Percentiles rank a stretch among this genome's conserved stretches.
phyloP scores from a whole-genome alignment of 2,888 invertebrate species.

The Brachypalpus laphriformis region DNA sequence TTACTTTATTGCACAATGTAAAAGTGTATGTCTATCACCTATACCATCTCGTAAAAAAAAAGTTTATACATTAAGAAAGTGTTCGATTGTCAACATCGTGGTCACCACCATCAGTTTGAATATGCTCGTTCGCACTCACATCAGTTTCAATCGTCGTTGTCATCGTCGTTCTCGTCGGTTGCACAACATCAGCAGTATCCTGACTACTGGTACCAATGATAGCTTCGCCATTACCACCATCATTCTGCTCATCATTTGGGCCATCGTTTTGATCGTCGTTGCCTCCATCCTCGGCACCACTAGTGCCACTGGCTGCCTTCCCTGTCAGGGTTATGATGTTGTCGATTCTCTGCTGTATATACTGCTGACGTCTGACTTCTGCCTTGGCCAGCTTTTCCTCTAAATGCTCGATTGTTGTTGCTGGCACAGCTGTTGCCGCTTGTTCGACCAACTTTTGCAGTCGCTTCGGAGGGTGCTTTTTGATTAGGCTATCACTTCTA shows the following conservation, averaged over 20 bases:
- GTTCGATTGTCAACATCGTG: constrained; percentile 20
- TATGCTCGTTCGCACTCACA: constrained; percentile 23
- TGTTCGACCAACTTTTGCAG: constrained; percentile 87
- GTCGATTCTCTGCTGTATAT: constrained; percentile 79
- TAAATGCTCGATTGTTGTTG: constrained; percentile 86
- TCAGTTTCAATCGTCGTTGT: constrained; percentile 8
- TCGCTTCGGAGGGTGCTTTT: constrained; percentile 87
- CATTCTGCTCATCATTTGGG: constrained; percentile 34
- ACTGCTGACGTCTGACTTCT: constrained; percentile 86
- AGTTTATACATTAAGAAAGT: constrained; percentile 6
- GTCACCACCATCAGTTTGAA: constrained; percentile 19
- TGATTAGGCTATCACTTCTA: constrained; percentile 77
- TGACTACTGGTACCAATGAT: constrained; percentile 38
- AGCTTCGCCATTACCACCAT: constrained; percentile 29
- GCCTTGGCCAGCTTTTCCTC: constrained; percentile 89
- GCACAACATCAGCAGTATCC: constrained; percentile 41
- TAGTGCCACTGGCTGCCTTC: constrained; percentile 83
- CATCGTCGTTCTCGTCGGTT: constrained; percentile 18
- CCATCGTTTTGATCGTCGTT: constrained; percentile 42
- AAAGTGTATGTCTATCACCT: constrained; percentile 13
- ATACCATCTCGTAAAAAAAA: neutral
- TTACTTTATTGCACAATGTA: constrained; percentile 59
- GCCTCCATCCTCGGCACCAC: constrained; percentile 79
- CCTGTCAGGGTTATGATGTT: constrained; percentile 81
- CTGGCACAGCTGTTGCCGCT: constrained; percentile 82